Conservation (phyloP, 2,888 invertebrate genomes). For the Campopleginae sp. region DNA sequence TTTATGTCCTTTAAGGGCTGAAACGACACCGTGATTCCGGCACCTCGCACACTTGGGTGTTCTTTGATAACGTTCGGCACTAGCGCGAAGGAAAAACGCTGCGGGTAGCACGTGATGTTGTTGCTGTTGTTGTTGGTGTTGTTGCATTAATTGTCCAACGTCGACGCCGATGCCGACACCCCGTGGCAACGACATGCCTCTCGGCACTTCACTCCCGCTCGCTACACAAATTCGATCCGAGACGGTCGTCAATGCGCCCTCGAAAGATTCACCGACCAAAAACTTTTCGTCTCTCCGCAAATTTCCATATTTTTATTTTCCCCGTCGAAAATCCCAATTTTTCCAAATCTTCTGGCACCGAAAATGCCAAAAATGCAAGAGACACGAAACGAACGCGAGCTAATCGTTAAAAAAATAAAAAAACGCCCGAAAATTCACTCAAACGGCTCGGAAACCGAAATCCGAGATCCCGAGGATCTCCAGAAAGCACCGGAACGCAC, state of each 20-base stretch:
- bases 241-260: too few relatives aligned
- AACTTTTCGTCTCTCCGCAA: not conserved
- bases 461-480: not conserved
- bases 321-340: too few relatives aligned
- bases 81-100: slow-evolving; percentile 93
- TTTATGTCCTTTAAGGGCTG: slow-evolving; percentile 97
- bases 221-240: not conserved
- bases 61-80: slow-evolving; percentile 95
- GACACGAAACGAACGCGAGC: too few relatives aligned
- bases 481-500: not conserved
- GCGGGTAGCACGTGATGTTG: slow-evolving; percentile 92
- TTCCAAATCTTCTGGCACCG: too few relatives aligned
- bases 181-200: slow-evolving; percentile 92
- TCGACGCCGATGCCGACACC: slow-evolving; percentile 95
- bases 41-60: slow-evolving; percentile 99
- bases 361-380: too few relatives aligned
- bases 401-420: too few relatives aligned
- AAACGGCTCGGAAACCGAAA: not conserved
- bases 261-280: too few relatives aligned
- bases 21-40: slow-evolving; percentile 98
- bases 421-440: not conserved
- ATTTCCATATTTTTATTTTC: not conserved
- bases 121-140: slow-evolving; percentile 88
- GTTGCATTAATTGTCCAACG: slow-evolving; percentile 94
- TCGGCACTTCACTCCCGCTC: not conserved